Conservation (phyloP, 2,797 vertebrate species). For the Odontamblyopus rebecca region DNA sequence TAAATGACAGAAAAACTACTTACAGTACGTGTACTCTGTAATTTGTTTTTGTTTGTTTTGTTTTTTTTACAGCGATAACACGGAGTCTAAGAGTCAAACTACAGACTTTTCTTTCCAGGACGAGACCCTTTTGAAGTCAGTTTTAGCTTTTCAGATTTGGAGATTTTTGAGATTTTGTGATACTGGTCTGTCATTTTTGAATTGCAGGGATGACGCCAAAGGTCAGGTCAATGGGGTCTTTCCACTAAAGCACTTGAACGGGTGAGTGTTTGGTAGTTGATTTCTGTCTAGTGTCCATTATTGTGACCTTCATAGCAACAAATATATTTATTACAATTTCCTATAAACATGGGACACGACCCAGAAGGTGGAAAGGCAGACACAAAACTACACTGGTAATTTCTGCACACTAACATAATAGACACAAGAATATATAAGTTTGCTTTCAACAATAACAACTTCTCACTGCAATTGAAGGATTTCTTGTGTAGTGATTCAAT, state of each 20-base stretch:
- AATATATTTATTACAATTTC: not conserved
- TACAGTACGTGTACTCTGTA: slow-evolving; percentile 16
- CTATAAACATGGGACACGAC: slow-evolving; percentile 31
- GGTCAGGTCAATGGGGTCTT: not conserved
- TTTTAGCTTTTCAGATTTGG: not conserved
- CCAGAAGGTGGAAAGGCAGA: slow-evolving; percentile 32
- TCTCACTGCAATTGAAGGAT: too few species aligned
- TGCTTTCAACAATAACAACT: too few species aligned
- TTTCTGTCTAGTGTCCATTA: not conserved
- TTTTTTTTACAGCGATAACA: slow-evolving; percentile 24
- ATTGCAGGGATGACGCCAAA: slow-evolving; percentile 26
- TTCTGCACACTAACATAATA: not conserved
- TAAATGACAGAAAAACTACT: slow-evolving; percentile 9
- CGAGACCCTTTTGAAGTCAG: slow-evolving; percentile 9
- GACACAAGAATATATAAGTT: too few species aligned
- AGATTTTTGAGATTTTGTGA: not conserved
- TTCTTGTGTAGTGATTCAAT: too few species aligned
- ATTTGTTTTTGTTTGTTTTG: slow-evolving; percentile 17
- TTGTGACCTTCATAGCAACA: not conserved
- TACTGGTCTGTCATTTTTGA: slow-evolving; percentile 16
- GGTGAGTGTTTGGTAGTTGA: slow-evolving; percentile 16
- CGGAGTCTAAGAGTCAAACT: slow-evolving; percentile 3
- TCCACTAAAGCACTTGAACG: slow-evolving; percentile 2
- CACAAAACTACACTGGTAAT: slow-evolving; percentile 16
- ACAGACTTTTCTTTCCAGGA: rapidly evolving